Evolutionary conservation across 2,113 vertebrate genomes (phyloP).

Genomic region (Cacatua alba): DNA sequence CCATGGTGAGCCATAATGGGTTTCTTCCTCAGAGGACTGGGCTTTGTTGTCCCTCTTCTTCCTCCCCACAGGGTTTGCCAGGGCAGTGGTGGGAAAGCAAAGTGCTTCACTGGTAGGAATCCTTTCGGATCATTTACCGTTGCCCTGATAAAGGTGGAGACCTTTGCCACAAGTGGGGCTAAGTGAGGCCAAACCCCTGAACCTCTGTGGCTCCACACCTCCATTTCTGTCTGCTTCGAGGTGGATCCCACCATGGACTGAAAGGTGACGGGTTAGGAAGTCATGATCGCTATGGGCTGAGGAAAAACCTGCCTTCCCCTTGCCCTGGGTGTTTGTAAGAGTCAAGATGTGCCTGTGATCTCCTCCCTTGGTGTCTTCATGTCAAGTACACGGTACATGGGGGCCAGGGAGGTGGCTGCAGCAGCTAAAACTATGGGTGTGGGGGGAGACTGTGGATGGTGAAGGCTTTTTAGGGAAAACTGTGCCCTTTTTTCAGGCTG

Average conservation of each 20-base stretch:
- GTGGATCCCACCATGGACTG: background rate
- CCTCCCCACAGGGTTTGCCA: background rate
- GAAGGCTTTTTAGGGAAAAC: no score
- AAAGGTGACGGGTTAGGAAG: background rate
- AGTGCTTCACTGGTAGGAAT: background rate
- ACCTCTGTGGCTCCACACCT: background rate
- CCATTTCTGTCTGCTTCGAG: background rate
- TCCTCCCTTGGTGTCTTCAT: background rate
- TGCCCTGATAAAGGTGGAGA: background rate
- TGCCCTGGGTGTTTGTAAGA: background rate
- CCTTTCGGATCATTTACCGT: background rate
- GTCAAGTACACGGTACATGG: accelerated
- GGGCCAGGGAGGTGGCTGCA: background rate
- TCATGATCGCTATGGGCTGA: accelerated
- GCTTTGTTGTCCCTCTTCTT: background rate
- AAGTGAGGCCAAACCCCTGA: background rate
- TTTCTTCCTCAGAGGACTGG: background rate
- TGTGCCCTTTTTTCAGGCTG: no score
- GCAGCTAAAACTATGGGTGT: background rate
- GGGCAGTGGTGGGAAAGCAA: background rate
- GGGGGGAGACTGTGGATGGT: background rate
- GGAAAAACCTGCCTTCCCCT: background rate
- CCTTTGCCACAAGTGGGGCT: background rate
- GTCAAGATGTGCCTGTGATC: background rate
- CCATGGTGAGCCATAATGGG: background rate